Percentiles rank a stretch among this genome's conserved stretches.
These are phyloP conservation scores for Agriopis marginaria DNA, from an alignment of 2,888 invertebrate species.

Conservation along the genomic window DNA sequence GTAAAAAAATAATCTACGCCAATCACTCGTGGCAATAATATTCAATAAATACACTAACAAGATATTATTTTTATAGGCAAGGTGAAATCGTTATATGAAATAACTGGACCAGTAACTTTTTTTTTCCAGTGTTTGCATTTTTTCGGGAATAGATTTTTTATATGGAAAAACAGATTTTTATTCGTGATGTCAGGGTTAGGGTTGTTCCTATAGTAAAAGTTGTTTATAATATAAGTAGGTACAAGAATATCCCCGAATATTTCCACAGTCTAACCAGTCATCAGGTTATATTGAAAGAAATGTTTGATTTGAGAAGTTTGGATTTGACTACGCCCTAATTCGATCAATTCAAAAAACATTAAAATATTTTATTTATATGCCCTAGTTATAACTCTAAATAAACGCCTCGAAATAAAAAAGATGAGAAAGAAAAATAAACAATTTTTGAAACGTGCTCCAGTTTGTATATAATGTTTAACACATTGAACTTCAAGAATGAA, in stretches of 20 bases:
- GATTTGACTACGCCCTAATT: not conserved
- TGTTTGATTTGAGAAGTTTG: not conserved
- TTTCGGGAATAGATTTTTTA: not conserved
- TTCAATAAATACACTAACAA: slow-evolving; percentile 9
- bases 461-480: slow-evolving; percentile 5
- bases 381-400: slow-evolving; percentile 14
- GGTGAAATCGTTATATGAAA: not conserved
- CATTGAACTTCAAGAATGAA: slow-evolving; percentile 21
- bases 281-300: too few relatives aligned
- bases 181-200: too few relatives aligned
- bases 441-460: slow-evolving; percentile 7
- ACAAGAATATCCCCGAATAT: too few relatives aligned
- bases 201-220: too few relatives aligned
- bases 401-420: slow-evolving; percentile 3
- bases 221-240: too few relatives aligned
- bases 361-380: slow-evolving; percentile 9
- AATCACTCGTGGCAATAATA: slow-evolving; percentile 22
- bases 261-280: too few relatives aligned
- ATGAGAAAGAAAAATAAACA: slow-evolving; percentile 11
- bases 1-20: slow-evolving; percentile 26
- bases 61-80: slow-evolving; percentile 21
- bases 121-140: not conserved
- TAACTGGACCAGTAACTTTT: not conserved
- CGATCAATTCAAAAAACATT: slow-evolving; percentile 1
- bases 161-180: too few relatives aligned